These are phyloP conservation scores for Taurulus bubalis DNA, from an alignment of 2,113 vertebrate genomes.

Conservation along the genomic window DNA sequence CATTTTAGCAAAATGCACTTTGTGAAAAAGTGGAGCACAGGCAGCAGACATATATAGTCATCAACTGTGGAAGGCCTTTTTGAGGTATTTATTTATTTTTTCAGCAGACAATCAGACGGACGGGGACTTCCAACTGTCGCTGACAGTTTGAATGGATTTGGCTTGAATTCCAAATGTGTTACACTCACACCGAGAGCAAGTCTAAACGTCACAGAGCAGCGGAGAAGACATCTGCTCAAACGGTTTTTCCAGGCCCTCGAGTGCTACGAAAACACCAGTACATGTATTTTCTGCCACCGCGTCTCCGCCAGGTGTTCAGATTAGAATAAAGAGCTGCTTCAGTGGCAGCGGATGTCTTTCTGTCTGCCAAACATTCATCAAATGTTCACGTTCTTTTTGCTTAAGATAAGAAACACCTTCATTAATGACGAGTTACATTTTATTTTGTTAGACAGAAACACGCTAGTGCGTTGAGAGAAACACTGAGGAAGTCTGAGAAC, in stretches of 20 bases:
- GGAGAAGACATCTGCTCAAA: conserved; percentile 69
- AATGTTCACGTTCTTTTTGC: conserved; percentile 11
- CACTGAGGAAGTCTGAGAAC: conserved; percentile 3
- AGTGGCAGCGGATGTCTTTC: conserved; percentile 15
- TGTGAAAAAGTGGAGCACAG: not conserved
- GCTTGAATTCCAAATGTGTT: conserved; percentile 45
- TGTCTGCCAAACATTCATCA: conserved; percentile 14
- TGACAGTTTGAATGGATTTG: conserved; percentile 21
- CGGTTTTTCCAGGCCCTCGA: conserved; percentile 35
- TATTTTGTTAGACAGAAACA: conserved; percentile 1
- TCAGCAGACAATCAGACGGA: conserved; percentile 42
- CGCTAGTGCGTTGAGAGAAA: not conserved
- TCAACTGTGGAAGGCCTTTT: conserved; percentile 1
- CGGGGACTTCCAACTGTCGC: conserved; percentile 31
- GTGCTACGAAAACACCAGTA: conserved; percentile 11
- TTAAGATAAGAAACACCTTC: conserved; percentile 17
- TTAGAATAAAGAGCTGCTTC: conserved; percentile 33
- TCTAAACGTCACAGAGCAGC: conserved; percentile 28
- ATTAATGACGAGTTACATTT: conserved; percentile 14
- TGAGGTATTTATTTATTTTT: not conserved
- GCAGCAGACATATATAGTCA: conserved; percentile 13
- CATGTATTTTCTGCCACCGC: conserved; percentile 33
- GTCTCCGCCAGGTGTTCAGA: conserved; percentile 58
- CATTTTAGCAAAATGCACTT: conserved; percentile 58
- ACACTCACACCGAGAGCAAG: conserved; percentile 19